Percentiles rank a stretch among this genome's conserved stretches.
Evolutionary conservation across 1,140 invertebrate genomes (phyloP).

Genomic region (Drosophila kohkoa): DNA sequence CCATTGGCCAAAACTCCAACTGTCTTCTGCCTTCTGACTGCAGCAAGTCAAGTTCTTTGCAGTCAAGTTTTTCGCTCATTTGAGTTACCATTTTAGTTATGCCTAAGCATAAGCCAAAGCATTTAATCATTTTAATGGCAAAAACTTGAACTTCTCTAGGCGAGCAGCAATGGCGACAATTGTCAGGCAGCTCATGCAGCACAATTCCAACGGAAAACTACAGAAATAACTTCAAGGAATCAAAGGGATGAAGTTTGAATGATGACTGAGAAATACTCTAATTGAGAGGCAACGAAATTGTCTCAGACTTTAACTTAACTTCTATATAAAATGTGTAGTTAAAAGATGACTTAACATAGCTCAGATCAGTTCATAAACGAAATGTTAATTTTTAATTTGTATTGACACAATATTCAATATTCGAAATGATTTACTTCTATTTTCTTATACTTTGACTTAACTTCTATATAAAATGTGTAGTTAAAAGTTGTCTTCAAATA

Average conservation of each 20-base stretch:
- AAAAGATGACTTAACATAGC: too few relatives aligned
- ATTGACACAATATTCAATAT: too few relatives aligned
- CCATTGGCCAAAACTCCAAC: conserved; percentile 16
- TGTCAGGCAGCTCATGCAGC: conserved; percentile 26
- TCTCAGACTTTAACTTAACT: too few relatives aligned
- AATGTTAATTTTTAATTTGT: too few relatives aligned
- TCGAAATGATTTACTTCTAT: too few relatives aligned
- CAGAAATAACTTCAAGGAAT: conserved; percentile 7
- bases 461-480: too few relatives aligned
- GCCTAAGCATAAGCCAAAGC: conserved; percentile 83
- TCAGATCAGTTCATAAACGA: too few relatives aligned
- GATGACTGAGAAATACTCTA: background rate
- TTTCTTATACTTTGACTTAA: too few relatives aligned
- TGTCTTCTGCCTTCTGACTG: background rate
- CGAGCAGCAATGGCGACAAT: conserved; percentile 27
- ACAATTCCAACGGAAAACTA: conserved; percentile 20
- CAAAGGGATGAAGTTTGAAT: background rate
- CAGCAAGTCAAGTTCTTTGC: background rate
- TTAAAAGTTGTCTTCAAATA: too few relatives aligned
- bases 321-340: too few relatives aligned
- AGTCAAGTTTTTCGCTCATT: conserved; percentile 17
- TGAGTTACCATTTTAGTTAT: conserved; percentile 66
- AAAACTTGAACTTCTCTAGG: conserved; percentile 48
- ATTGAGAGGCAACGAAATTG: fast-evolving
- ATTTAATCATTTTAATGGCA: conserved; percentile 84